Conservation (phyloP, 2,888 invertebrate species). For the Adineta ricciae region DNA sequence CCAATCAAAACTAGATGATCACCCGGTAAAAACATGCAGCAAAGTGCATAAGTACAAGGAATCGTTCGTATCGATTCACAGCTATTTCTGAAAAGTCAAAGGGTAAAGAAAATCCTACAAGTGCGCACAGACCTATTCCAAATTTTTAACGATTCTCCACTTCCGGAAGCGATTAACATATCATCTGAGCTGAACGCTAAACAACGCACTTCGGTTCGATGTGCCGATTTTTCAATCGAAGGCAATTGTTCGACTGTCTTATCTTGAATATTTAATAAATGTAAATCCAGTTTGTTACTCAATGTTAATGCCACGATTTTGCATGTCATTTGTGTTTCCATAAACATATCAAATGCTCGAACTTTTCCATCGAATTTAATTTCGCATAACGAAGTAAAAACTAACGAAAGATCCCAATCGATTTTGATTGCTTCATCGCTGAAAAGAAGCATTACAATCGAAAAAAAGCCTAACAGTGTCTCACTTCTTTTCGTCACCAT, state of each 20-base stretch:
- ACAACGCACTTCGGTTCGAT: constrained; percentile 75
- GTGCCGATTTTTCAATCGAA: constrained; percentile 61
- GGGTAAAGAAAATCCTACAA: too few species aligned
- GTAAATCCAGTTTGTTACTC: constrained; percentile 1
- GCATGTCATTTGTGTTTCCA: neutral
- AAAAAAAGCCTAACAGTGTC: neutral
- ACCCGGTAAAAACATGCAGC: constrained; percentile 48
- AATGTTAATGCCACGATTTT: neutral
- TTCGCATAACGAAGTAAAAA: neutral
- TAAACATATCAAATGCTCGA: neutral
- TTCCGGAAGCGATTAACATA: constrained; percentile 71
- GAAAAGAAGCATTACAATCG: neutral
- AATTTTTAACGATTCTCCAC: constrained; percentile 75
- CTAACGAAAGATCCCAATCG: constrained; percentile 1
- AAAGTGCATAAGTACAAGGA: constrained; percentile 61
- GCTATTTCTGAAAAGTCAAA: constrained; percentile 43
- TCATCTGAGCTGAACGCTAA: constrained; percentile 82
- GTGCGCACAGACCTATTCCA: constrained; percentile 79
- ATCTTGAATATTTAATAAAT: neutral
- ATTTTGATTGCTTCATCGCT: neutral
- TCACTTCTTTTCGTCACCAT: neutral
- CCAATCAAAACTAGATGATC: constrained; percentile 68
- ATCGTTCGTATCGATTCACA: constrained; percentile 65
- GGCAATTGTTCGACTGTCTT: neutral
- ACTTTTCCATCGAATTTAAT: neutral